A percentile compares a stretch with the other conserved stretches of the same genome.
These are phyloP conservation scores for Crypturellus undulatus DNA, from an alignment of 2,113 vertebrate genomes.

Conservation along the genomic window DNA sequence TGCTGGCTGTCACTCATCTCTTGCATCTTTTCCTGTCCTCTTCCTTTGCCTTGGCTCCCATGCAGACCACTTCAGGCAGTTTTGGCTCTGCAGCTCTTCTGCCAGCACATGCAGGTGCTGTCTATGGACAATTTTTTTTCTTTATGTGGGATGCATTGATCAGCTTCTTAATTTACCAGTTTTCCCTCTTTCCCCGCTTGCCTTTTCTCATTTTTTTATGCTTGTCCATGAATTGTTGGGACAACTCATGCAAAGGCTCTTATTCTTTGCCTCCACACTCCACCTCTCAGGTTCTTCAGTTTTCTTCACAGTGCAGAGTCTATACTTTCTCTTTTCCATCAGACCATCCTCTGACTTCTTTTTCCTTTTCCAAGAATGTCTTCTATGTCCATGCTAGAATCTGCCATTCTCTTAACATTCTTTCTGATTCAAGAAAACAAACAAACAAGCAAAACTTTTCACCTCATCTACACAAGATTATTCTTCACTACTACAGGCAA, in stretches of 20 bases:
- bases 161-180: neutral
- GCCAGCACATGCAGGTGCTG: neutral
- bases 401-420: neutral
- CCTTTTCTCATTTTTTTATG: neutral
- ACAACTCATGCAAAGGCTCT: neutral
- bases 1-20: neutral
- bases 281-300: neutral
- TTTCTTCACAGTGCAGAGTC: neutral
- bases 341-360: neutral
- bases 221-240: neutral
- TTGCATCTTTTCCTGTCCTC: neutral
- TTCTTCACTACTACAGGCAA: neutral
- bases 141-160: neutral
- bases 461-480: neutral
- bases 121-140: neutral
- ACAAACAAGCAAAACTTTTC: neutral
- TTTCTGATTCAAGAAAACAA: neutral
- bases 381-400: neutral
- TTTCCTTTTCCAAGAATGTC: neutral
- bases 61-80: neutral
- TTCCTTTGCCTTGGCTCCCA: neutral
- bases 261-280: neutral
- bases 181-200: accelerated
- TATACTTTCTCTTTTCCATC: neutral
- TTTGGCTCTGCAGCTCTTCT: neutral